Evolutionary conservation across 1,140 invertebrate genomes (phyloP).

Genomic region (Panulirus ornatus): DNA sequence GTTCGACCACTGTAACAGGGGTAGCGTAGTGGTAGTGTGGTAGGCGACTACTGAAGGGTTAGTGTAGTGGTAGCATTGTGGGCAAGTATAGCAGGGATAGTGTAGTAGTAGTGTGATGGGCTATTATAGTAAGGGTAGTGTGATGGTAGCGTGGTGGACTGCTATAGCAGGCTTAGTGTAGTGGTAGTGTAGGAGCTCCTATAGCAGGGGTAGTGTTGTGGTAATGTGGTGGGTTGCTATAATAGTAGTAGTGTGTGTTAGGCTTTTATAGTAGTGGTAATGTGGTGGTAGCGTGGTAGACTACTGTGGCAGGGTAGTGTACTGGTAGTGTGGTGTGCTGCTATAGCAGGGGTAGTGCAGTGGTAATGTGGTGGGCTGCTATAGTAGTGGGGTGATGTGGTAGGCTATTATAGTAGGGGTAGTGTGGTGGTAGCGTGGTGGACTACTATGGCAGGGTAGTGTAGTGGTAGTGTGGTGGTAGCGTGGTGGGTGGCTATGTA

Average conservation of each 20-base stretch:
- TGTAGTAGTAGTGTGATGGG: slow-evolving; percentile 14
- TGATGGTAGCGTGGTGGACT: not conserved
- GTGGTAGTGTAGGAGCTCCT: not conserved
- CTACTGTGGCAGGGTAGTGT: no score
- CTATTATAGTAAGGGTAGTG: not conserved
- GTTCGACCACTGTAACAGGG: no score
- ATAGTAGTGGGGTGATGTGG: not conserved
- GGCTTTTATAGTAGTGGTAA: not conserved
- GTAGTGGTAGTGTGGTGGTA: not conserved
- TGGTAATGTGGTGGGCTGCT: not conserved
- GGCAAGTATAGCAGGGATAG: not conserved
- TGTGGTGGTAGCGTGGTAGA: not conserved
- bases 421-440: not conserved
- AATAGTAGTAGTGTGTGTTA: slow-evolving; percentile 2
- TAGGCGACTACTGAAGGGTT: no score
- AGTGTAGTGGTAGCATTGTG: not conserved
- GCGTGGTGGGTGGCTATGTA: not conserved
- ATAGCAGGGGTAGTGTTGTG: not conserved
- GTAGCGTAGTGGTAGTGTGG: no score
- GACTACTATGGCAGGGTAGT: no score
- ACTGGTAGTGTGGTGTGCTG: not conserved
- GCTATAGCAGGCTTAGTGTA: no score
- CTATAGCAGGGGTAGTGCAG: not conserved
- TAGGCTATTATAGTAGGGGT: not conserved
- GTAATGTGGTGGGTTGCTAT: not conserved